Evolutionary conservation across 2,888 invertebrate species (phyloP).

Genomic region (Lysandra bellargus): DNA sequence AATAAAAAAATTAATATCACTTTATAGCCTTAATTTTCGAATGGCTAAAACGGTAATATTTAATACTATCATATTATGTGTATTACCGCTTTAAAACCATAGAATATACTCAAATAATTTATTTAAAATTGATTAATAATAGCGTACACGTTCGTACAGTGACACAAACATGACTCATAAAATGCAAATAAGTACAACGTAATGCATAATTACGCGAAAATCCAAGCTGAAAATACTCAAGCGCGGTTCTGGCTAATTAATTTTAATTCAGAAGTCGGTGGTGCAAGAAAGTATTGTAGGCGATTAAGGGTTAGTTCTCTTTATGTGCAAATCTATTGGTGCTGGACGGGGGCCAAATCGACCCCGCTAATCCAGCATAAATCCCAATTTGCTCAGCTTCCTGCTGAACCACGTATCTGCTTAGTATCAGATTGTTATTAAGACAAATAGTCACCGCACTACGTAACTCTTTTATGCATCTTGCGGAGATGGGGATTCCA

Average conservation of each 20-base stretch:
- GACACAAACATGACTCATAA: not conserved
- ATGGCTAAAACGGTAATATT: too few species aligned
- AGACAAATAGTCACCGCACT: not conserved
- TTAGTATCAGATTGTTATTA: constrained; percentile 20
- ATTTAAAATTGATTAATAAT: not conserved
- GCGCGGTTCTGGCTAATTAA: constrained; percentile 30
- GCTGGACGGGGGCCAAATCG: constrained; percentile 58
- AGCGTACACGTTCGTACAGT: not conserved
- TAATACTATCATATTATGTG: too few species aligned
- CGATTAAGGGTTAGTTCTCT: constrained; percentile 43
- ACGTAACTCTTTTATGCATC: too few species aligned
- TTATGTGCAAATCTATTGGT: constrained; percentile 58
- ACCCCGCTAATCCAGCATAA: constrained; percentile 59
- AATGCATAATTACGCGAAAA: not conserved
- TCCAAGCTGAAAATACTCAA: not conserved
- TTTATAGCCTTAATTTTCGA: too few species aligned
- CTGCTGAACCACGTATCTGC: constrained; percentile 12
- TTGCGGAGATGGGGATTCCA: too few species aligned
- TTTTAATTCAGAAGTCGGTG: constrained; percentile 29
- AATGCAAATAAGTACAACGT: not conserved
- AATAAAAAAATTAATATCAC: too few species aligned
- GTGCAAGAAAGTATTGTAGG: constrained; percentile 36
- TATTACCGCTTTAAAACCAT: too few species aligned
- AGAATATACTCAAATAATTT: too few species aligned
- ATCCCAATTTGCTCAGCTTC: constrained; percentile 54